Base-by-base conservation (phyloP, 2,888 invertebrate species). In the Cerceris rybyensis region DNA sequence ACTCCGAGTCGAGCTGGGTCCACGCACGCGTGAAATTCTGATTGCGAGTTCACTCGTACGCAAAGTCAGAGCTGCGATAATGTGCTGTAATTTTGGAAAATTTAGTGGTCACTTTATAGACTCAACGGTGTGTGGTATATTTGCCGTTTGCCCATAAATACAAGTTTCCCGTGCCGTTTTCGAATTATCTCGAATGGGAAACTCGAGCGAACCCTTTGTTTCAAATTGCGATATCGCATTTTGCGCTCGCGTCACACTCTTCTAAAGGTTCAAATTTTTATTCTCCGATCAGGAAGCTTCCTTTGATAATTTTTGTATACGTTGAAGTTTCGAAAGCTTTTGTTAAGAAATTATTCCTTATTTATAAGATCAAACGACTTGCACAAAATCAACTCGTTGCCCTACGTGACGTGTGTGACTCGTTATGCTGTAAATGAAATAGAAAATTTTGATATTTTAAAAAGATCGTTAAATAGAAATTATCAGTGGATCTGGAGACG, bases 21-120 rank as follows among this genome's bases (percentile, higher is more conserved):
- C 14, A 61, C 39, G 11, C 43, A 16, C 61, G 71, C 54, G 71
- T 66, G 57, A 75, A 71, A 75, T 75, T 66, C 39, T 11, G 49
- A 65, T 55, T 50, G 57, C 61, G 52, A 54, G 65, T n/a, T n/a
- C 46, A 41, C 14, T 55, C 59, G 61, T 17, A 72, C 74, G 67
- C 42, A 68, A 74, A 55, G 50, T 11, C 60, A 14, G 63, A 16
- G 28, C 43, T 52, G 8, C 75, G 60, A 75, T 68, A 75, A 78
- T 70, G 70, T 52, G 75, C 65, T 75, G 75, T 78, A 75, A 75
- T 75, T 78, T 75, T 65, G 63, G 66, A 60, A 75, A 78, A 75
- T 78, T 55, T 70, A 50, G 54, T 57, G 42, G 55, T 28, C 64
- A 57, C 76, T 76, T 76, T 76, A 72, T 54, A 14, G 17, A 16